phyloP scores from a whole-genome alignment of 2,888 invertebrate genomes.

The Nomada flava region DNA sequence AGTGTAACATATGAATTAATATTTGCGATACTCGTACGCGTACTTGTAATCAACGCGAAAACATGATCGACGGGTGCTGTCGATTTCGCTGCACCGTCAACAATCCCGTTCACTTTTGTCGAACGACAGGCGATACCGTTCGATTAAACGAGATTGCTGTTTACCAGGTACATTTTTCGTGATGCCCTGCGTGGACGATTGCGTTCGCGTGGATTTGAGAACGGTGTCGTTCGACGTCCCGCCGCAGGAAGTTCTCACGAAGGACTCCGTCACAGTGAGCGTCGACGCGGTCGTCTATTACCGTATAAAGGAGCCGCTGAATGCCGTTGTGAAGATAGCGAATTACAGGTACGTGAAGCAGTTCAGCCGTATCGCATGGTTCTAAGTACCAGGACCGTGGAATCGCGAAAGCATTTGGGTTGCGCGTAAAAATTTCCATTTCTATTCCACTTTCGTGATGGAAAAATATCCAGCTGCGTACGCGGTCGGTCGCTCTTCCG shows the following conservation, averaged over 20 bases:
- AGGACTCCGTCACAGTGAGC: slow-evolving; percentile 97
- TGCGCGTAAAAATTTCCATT: background rate
- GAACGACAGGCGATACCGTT: background rate
- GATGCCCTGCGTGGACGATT: slow-evolving; percentile 96
- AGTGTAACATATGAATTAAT: background rate
- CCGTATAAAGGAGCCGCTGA: slow-evolving; percentile 91
- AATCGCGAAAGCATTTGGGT: background rate
- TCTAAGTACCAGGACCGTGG: background rate
- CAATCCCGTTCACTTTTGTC: background rate
- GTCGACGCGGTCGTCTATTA: slow-evolving; percentile 96
- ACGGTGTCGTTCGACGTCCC: slow-evolving; percentile 98
- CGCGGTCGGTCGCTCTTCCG: too few relatives aligned
- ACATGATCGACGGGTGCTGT: background rate
- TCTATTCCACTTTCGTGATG: too few relatives aligned
- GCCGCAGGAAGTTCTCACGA: slow-evolving; percentile 97
- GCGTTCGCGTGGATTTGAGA: slow-evolving; percentile 95
- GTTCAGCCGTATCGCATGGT: background rate
- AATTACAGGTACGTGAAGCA: slow-evolving; percentile 88
- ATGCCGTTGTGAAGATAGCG: slow-evolving; percentile 90
- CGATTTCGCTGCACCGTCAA: background rate
- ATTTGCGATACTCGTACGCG: background rate
- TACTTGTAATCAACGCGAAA: background rate
- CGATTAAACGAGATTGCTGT: background rate
- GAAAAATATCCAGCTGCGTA: too few relatives aligned
- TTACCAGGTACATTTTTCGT: slow-evolving; percentile 94